Conservation (phyloP, 2,113 vertebrate genomes). For the Pardalotus punctatus region DNA sequence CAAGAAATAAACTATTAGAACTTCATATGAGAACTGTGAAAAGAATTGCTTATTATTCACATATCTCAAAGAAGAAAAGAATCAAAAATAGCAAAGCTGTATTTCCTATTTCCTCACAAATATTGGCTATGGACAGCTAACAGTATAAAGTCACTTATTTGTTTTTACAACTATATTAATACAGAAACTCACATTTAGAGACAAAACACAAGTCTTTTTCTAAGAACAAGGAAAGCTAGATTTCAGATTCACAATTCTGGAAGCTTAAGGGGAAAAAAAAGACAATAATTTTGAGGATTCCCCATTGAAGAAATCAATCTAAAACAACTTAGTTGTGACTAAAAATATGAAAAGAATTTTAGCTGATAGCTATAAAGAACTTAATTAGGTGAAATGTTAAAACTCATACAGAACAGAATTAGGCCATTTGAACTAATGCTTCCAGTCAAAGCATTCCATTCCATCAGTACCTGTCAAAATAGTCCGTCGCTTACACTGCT, state of each 20-base stretch:
- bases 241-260: neutral
- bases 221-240: neutral
- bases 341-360: neutral
- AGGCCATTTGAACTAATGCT: neutral
- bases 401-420: neutral
- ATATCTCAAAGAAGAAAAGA: neutral
- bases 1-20: neutral
- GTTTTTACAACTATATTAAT: neutral
- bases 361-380: neutral
- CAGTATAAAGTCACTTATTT: neutral
- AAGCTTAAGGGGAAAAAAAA: neutral
- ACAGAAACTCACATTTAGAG: neutral
- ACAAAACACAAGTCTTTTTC: neutral
- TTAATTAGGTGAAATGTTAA: neutral
- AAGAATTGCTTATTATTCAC: neutral
- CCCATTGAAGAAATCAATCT: neutral
- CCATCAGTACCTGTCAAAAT: constrained; percentile 86
- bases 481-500: constrained; percentile 94
- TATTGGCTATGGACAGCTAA: neutral
- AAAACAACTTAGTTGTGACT: neutral
- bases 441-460: neutral
- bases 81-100: neutral
- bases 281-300: neutral
- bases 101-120: neutral
- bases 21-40: neutral